Base-by-base conservation (phyloP, 2,888 invertebrate genomes). In the Odontocolon sp. region DNA sequence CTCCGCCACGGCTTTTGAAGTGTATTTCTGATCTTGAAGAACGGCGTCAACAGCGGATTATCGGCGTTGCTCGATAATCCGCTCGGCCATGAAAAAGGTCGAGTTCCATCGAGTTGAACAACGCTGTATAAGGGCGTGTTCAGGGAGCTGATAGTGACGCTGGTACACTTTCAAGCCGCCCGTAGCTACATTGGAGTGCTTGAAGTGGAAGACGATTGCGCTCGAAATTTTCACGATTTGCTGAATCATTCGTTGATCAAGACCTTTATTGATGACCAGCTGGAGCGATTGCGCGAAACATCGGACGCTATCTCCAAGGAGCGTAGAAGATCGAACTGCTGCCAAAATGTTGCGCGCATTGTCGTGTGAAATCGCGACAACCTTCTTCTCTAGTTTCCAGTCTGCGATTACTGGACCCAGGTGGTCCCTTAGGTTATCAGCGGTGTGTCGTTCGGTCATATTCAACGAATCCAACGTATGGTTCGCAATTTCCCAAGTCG, bases 211-310 rank as follows among this genome's bases (percentile, higher is more conserved):
- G 9, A 82, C 83, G 6, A 84, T 71, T 9, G 50, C 70, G 16
- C 75, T 75, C 36, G 78, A 79, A 73, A 81, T 82, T 23, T 4
- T 52, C 6, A 84, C 14, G 14, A 77, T 52, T 8, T 54, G 28
- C 45, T 75, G 74, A 31, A 76, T 5, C 9, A 2, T 16, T 42
- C 26, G 3, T 0, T 70, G 31, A 0, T 61, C 68, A 23, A 80
- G 57, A 66, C 77, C 78, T 70, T 82, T 83, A 68, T 82, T 81
- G 26, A 84, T 38, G 16, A 68, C 78, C 14, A 82, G 69, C 42
- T 84, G 83, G 26, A 85, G 64, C 8, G 83, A 78, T 77, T 84
- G 85, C 36, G 83, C 78, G 78, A 79, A 78, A 61, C 85, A 85
- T 18, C 77, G 80, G 26, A 84, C 68, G 23, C 80, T 76, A 36